Base-by-base conservation (phyloP, 1,140 invertebrate genomes). In the Papilio machaon region DNA sequence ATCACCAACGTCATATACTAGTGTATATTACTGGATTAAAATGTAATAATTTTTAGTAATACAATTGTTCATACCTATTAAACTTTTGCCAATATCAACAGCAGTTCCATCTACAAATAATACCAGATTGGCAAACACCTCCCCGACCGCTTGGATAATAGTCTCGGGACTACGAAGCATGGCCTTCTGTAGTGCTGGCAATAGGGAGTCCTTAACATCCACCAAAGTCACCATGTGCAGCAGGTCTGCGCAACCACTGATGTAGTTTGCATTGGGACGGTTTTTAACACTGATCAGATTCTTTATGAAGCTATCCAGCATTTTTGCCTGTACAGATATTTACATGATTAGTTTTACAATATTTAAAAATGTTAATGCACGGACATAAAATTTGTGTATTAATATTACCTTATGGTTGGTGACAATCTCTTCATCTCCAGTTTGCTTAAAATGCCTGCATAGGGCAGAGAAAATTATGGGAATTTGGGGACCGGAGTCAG, bases 81-180 rank as follows among this genome's bases (percentile, higher is more conserved):
- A 93, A 85, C 96, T 97, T 94, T 98, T 99, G 46, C 97, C 97
- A 75, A 99, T 96, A 83, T 98, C 97, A 76, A 96, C 89, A 23
- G 97, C 97, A 95, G 97, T 97, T 73, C 96, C 95, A 89, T 98
- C 98, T 17, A 99, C 94, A 93, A 98, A 97, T 11, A 99, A 90
- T 80, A 96, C 95, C 1, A 99, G 86, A 60, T 96, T 96, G 23
- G 94, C 94, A 17, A 99, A 90, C 82, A 99, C 96, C 38, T 96
- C 94, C 10, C 97, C 97, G 60, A 99, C 97, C 70, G 96, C 97
- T 92, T 97, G 96, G 43, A 99, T 95, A 82, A 98, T 97, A 35
- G 98, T 97, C 95, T 99, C 99, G 0, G 99, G 98, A 93, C 98
- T 99, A 80, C 99, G 94, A n/a, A 99, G 94, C 96, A 99, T 97